These are phyloP conservation scores for Germaria angustata DNA, from an alignment of 2,888 invertebrate genomes.

Conservation along the genomic window DNA sequence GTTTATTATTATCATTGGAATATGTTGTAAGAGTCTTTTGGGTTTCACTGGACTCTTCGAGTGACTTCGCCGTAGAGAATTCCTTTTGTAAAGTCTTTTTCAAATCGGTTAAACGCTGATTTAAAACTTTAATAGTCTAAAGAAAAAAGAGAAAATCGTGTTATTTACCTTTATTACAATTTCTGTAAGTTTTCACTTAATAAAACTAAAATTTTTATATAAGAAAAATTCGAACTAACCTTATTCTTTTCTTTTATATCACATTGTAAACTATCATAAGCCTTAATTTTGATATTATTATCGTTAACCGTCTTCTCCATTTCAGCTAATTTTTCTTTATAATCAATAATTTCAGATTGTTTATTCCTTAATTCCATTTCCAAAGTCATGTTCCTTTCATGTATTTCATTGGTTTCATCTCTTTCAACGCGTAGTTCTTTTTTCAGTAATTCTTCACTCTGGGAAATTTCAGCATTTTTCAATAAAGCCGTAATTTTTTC, in stretches of 20 bases:
- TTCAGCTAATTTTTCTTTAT: constrained; percentile 70
- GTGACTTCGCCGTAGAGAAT: constrained; percentile 80
- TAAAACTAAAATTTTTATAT: no score
- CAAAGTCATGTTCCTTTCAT: constrained; percentile 81
- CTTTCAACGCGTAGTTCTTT: constrained; percentile 87
- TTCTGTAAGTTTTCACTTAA: no score
- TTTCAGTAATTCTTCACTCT: constrained; percentile 87
- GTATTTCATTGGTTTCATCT: constrained; percentile 82
- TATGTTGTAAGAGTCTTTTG: constrained; percentile 43
- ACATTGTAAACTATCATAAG: constrained; percentile 79
- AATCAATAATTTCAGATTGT: constrained; percentile 81
- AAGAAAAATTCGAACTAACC: constrained; percentile 74
- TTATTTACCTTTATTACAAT: neutral
- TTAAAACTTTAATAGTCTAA: constrained; percentile 92
- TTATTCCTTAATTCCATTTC: constrained; percentile 76
- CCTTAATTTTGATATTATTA: constrained; percentile 72
- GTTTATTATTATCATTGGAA: constrained; percentile 60
- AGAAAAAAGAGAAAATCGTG: constrained; percentile 53
- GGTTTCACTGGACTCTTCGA: constrained; percentile 57
- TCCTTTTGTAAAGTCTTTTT: constrained; percentile 95
- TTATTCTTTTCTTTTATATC: constrained; percentile 85
- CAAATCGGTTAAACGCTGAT: constrained; percentile 92
- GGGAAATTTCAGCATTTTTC: constrained; percentile 90
- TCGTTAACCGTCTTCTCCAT: constrained; percentile 71
- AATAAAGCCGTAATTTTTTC: constrained; percentile 88